A percentile compares a stretch with the other conserved stretches of the same genome.
phyloP scores from a whole-genome alignment of 2,113 vertebrate genomes.

The Melanerpes aurifrons region DNA sequence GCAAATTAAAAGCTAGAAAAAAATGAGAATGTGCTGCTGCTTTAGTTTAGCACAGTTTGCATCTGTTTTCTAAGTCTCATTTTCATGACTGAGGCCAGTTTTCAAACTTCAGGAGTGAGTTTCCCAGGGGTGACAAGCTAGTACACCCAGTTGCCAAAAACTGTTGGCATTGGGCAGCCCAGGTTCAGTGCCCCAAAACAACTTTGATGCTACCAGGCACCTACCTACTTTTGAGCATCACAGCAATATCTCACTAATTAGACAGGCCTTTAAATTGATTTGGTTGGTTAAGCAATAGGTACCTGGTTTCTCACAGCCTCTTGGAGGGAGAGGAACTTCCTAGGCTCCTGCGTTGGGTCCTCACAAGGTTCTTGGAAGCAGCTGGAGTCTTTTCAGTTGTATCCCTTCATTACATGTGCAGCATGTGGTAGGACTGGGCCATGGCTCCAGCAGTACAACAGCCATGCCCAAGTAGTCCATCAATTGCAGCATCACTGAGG shows the following conservation, averaged over 20 bases:
- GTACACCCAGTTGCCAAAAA: background rate
- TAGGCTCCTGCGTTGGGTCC: background rate
- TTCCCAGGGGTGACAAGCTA: background rate
- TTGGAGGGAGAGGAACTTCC: background rate
- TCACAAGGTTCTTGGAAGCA: background rate
- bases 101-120: background rate
- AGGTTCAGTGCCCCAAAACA: background rate
- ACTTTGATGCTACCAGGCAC: background rate
- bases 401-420: accelerated
- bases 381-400: background rate
- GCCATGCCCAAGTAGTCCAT: accelerated
- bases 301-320: background rate
- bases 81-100: background rate
- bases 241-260: background rate
- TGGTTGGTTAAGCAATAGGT: background rate
- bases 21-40: background rate
- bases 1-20: background rate
- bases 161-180: background rate
- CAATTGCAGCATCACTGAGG: background rate
- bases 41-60: background rate
- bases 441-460: accelerated
- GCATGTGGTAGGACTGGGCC: accelerated
- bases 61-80: background rate
- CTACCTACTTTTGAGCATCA: background rate
- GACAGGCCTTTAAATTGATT: background rate